Percentiles rank a stretch among this genome's conserved stretches.
Conservation (phyloP, 2,113 vertebrate species). For the Urocynchramus pylzowi region DNA sequence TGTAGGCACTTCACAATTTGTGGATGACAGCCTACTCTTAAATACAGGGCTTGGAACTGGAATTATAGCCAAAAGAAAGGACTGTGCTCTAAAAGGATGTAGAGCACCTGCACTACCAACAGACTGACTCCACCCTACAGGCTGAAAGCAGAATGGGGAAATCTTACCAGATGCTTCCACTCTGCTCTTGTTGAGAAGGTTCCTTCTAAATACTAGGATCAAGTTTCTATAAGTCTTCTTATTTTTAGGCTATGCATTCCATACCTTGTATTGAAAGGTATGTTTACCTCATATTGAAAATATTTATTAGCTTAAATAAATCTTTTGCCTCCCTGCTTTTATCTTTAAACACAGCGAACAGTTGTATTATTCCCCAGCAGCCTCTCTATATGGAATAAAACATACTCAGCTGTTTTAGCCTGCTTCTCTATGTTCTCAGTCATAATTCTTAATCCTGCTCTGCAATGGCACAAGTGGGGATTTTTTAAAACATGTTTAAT, state of each 20-base stretch:
- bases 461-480: background rate
- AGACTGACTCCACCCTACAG: background rate
- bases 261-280: background rate
- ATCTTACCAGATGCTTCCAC: background rate
- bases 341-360: background rate
- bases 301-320: background rate
- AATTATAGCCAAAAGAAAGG: background rate
- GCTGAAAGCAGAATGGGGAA: background rate
- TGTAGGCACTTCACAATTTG: background rate
- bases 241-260: background rate
- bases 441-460: background rate
- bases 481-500: background rate
- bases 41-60: background rate
- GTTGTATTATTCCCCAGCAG: background rate
- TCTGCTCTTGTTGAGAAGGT: background rate
- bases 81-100: background rate
- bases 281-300: background rate
- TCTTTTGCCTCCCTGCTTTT: background rate
- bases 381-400: background rate
- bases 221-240: background rate
- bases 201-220: background rate
- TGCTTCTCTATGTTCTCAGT: background rate
- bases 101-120: background rate
- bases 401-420: background rate
- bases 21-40: background rate